Conservation (phyloP, 2,797 vertebrate genomes). For the Morus bassanus region DNA sequence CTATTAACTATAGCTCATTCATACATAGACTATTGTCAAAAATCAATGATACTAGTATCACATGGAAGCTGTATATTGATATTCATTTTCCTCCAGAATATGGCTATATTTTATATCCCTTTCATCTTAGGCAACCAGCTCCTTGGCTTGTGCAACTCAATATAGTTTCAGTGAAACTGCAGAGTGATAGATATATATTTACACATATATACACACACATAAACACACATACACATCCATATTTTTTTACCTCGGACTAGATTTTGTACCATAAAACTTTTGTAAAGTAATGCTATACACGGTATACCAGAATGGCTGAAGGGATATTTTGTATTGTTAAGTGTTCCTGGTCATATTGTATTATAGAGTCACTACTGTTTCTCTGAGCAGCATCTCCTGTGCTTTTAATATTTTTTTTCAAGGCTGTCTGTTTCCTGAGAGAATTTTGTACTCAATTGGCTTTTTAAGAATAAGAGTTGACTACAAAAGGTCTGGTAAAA, state of each 20-base stretch:
- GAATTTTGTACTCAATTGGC: not conserved
- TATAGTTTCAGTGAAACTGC: not conserved
- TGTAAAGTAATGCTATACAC: not conserved
- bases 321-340: not conserved
- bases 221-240: not conserved
- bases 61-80: not conserved
- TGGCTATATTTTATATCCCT: not conserved
- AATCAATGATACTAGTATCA: slow-evolving; percentile 33
- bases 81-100: slow-evolving; percentile 8
- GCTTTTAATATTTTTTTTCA: not conserved
- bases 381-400: not conserved
- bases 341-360: not conserved
- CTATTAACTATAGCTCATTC: slow-evolving; percentile 24
- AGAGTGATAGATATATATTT: not conserved
- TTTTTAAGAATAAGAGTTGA: not conserved
- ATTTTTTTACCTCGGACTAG: not conserved
- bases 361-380: not conserved
- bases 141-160: not conserved
- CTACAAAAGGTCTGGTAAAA: not conserved
- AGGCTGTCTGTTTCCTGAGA: not conserved
- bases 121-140: not conserved
- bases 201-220: not conserved
- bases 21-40: not conserved
- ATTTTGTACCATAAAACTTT: not conserved
- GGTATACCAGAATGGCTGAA: not conserved